phyloP scores from a whole-genome alignment of 1,140 invertebrate species.

The Plodia interpunctella region DNA sequence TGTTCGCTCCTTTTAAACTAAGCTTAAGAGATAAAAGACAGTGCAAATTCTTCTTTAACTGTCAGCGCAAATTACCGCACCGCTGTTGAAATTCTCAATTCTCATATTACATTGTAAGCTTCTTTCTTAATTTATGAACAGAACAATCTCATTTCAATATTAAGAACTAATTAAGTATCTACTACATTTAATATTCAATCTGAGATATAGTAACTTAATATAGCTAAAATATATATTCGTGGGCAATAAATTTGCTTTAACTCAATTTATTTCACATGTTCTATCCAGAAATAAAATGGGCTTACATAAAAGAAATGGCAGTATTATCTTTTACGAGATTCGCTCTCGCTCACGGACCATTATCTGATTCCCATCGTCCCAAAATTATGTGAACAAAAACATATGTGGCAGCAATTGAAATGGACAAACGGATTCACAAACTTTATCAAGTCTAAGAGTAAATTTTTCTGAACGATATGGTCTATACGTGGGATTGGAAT shows the following conservation, averaged over 20 bases:
- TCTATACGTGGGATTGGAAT: too few relatives aligned
- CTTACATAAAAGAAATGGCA: slow-evolving; percentile 4
- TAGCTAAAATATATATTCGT: not conserved
- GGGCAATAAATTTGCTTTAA: not conserved
- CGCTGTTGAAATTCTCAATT: not conserved
- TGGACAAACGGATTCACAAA: slow-evolving; percentile 7
- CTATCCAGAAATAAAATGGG: slow-evolving; percentile 2
- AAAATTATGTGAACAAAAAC: slow-evolving; percentile 11
- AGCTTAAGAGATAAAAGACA: slow-evolving; percentile 7
- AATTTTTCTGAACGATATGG: too few relatives aligned
- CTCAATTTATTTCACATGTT: not conserved
- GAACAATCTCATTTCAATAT: too few relatives aligned
- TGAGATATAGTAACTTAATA: not conserved
- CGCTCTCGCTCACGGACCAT: slow-evolving; percentile 1
- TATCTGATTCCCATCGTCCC: not conserved
- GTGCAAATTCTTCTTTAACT: slow-evolving; percentile 5
- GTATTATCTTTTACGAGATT: slow-evolving; percentile 7
- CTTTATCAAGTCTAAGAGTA: slow-evolving; percentile 8
- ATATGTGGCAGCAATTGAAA: slow-evolving; percentile 6
- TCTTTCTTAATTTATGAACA: too few relatives aligned
- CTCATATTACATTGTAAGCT: too few relatives aligned
- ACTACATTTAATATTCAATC: not conserved
- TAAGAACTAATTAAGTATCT: too few relatives aligned
- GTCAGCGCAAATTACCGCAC: slow-evolving; percentile 1
- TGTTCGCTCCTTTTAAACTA: slow-evolving; percentile 11